These are phyloP conservation scores for Alsophila aescularia DNA, from an alignment of 2,888 invertebrate species.

Conservation along the genomic window DNA sequence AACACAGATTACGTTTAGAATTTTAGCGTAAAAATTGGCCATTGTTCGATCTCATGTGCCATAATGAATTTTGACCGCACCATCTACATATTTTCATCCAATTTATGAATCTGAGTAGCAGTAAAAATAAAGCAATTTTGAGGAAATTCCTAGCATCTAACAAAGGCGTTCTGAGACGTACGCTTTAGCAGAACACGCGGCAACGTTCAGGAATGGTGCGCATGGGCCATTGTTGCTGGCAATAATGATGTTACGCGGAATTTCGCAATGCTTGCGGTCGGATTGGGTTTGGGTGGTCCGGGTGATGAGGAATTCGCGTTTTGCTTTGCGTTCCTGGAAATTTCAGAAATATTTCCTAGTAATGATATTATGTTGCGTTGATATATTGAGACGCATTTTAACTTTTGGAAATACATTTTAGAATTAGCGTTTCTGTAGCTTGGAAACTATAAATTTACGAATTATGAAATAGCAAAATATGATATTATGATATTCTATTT, in stretches of 20 bases:
- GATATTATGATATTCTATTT: too few relatives aligned
- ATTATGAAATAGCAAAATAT: too few relatives aligned
- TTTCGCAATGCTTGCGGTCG: conserved; percentile 53
- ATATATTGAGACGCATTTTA: too few relatives aligned
- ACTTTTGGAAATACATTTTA: too few relatives aligned
- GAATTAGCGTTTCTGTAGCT: too few relatives aligned
- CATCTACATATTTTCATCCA: neutral
- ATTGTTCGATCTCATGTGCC: neutral
- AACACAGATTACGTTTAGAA: neutral
- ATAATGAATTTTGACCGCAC: neutral
- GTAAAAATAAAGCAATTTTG: conserved; percentile 21
- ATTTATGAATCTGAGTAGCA: neutral
- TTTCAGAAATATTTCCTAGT: neutral
- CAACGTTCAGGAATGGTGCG: conserved; percentile 20
- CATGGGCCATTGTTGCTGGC: conserved; percentile 31
- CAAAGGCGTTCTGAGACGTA: conserved; percentile 11
- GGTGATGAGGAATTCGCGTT: conserved; percentile 2
- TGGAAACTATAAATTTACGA: too few relatives aligned
- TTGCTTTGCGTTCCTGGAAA: neutral
- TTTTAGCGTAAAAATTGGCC: neutral
- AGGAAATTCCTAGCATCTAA: conserved; percentile 8
- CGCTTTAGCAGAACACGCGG: conserved; percentile 7
- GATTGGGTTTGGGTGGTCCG: conserved; percentile 11
- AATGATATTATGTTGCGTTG: too few relatives aligned
- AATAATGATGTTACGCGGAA: conserved; percentile 58